A percentile compares a stretch with the other conserved stretches of the same genome.
Conservation (phyloP, 1,140 invertebrate species). For the Drosophila persimilis region DNA sequence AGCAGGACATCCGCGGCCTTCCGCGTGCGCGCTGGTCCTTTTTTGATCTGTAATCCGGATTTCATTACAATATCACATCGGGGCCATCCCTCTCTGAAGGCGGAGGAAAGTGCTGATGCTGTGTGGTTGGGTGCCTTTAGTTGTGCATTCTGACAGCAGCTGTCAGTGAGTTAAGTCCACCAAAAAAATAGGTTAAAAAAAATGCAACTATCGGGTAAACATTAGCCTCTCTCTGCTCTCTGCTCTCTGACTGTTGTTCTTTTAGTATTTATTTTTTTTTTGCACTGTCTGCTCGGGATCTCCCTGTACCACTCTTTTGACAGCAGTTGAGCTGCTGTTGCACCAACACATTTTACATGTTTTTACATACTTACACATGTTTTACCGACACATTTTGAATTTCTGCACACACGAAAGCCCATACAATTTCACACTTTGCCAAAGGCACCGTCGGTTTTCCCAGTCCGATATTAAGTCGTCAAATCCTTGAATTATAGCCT, state of each 20-base stretch:
- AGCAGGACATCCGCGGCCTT: too few relatives aligned
- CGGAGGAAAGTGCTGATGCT: neutral
- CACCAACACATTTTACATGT: too few relatives aligned
- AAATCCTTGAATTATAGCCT: too few relatives aligned
- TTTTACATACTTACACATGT: too few relatives aligned
- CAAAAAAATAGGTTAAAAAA: slow-evolving; percentile 29
- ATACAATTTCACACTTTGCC: too few relatives aligned
- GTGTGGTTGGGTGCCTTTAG: neutral
- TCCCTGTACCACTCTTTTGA: too few relatives aligned
- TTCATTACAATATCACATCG: slow-evolving; percentile 65
- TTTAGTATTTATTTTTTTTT: neutral
- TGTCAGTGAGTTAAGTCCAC: slow-evolving; percentile 29
- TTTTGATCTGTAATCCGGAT: slow-evolving; percentile 58
- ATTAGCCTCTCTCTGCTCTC: neutral
- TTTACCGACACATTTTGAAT: neutral
- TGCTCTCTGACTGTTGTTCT: neutral
- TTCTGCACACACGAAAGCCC: too few relatives aligned
- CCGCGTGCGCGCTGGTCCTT: neutral
- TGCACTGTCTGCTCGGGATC: too few relatives aligned
- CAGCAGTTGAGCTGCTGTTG: too few relatives aligned
- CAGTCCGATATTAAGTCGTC: too few relatives aligned
- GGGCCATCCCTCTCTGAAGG: slow-evolving; percentile 20
- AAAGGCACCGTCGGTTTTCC: too few relatives aligned
- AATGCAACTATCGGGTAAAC: slow-evolving; percentile 11
- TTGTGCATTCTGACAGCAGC: slow-evolving; percentile 50